Conservation (phyloP, 2,888 invertebrate species). For the Oligia fasciuncula region DNA sequence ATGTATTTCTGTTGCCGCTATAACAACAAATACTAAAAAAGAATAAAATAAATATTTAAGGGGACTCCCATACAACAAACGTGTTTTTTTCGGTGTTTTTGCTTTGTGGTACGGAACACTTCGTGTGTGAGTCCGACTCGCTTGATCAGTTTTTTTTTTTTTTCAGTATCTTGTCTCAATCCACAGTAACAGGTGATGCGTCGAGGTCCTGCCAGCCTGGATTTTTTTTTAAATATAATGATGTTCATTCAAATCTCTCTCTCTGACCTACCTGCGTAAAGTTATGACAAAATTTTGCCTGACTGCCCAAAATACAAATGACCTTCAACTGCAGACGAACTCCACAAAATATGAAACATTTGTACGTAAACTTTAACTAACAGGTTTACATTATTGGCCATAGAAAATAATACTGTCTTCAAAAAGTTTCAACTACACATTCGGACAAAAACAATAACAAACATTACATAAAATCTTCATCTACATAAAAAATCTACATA, state of each 20-base stretch:
- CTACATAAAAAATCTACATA: conserved; percentile 6
- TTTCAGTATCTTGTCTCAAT: neutral
- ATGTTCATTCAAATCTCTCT: neutral
- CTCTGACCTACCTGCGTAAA: neutral
- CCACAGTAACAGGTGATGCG: no score
- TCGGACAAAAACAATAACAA: conserved; percentile 30
- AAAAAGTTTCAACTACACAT: neutral
- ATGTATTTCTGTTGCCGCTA: no score
- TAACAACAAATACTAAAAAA: no score
- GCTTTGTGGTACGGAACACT: no score
- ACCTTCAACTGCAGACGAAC: neutral
- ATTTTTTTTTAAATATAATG: neutral
- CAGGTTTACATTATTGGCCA: neutral
- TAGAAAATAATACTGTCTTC: neutral
- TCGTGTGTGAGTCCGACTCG: no score
- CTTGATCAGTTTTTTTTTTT: no score
- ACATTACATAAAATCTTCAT: conserved; percentile 33
- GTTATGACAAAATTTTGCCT: neutral
- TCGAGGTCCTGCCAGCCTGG: neutral
- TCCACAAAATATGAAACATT: neutral
- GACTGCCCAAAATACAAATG: neutral
- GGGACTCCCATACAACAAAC: no score
- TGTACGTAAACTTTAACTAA: neutral
- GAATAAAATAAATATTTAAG: no score
- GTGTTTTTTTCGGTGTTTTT: no score